Conservation (phyloP, 1,140 invertebrate genomes). For the Episyrphus balteatus region DNA sequence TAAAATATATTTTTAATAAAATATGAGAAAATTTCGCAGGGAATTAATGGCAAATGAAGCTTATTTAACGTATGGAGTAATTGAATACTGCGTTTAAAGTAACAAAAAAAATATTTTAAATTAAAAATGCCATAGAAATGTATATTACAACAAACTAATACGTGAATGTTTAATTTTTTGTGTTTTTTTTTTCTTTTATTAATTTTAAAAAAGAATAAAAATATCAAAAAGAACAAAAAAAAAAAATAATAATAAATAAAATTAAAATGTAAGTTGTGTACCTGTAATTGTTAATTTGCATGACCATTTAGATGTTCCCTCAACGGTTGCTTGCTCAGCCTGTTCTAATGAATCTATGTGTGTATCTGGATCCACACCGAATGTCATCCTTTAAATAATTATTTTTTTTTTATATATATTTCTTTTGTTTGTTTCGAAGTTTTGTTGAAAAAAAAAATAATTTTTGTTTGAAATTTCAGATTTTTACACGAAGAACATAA, state of each 20-base stretch:
- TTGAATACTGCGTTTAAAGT: too few relatives aligned
- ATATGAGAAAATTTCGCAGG: too few relatives aligned
- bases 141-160: too few relatives aligned
- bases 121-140: too few relatives aligned
- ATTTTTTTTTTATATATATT: neutral
- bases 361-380: constrained; percentile 95
- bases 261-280: constrained; percentile 39
- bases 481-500: neutral
- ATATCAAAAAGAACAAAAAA: neutral
- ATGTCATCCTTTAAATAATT: constrained; percentile 66
- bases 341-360: constrained; percentile 98
- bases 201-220: neutral
- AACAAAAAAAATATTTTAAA: too few relatives aligned
- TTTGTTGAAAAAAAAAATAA: neutral
- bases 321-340: constrained; percentile 93
- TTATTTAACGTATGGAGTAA: too few relatives aligned
- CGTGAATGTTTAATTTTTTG: too few relatives aligned
- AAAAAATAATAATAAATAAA: constrained; percentile 4
- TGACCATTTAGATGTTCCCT: constrained; percentile 99
- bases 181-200: too few relatives aligned
- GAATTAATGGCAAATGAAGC: too few relatives aligned
- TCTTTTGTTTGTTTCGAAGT: constrained; percentile 1
- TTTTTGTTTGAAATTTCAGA: neutral
- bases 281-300: constrained; percentile 99
- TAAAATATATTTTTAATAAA: too few relatives aligned